Conservation (phyloP, 2,888 invertebrate species). For the Lasioglossum zephyrum region DNA sequence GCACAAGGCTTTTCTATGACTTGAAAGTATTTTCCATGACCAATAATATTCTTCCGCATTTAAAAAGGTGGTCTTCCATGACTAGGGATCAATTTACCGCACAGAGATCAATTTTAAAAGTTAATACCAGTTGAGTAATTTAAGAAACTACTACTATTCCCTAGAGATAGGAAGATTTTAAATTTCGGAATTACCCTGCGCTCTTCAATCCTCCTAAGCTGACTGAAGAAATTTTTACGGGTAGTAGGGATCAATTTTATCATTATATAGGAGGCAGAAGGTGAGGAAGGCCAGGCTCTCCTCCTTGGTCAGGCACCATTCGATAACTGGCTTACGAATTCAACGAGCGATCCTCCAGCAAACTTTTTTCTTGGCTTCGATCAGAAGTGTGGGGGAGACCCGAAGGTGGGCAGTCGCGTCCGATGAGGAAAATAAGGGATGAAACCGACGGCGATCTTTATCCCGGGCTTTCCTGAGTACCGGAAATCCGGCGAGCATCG, state of each 20-base stretch:
- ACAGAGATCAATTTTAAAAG: neutral
- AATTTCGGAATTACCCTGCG: neutral
- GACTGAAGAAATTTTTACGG: neutral
- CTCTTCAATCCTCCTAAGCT: neutral
- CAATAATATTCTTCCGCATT: neutral
- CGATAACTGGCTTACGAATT: neutral
- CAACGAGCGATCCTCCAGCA: neutral
- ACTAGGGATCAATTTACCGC: neutral
- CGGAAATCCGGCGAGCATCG: constrained; percentile 5
- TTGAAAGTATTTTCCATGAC: too few species aligned
- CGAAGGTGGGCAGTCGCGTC: neutral
- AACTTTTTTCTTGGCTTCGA: neutral
- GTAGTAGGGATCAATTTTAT: neutral
- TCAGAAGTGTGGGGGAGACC: neutral
- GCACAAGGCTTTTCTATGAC: neutral
- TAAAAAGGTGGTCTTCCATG: neutral
- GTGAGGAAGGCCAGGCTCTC: neutral
- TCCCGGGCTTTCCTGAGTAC: neutral
- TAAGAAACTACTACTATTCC: neutral
- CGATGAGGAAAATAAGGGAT: neutral
- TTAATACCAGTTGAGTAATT: neutral
- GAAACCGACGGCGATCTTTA: neutral
- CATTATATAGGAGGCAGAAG: neutral
- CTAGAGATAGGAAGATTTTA: neutral
- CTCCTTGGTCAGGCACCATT: neutral